Evolutionary conservation across 2,113 vertebrate species (phyloP).

Genomic region (Oncorhynchus kisutch): DNA sequence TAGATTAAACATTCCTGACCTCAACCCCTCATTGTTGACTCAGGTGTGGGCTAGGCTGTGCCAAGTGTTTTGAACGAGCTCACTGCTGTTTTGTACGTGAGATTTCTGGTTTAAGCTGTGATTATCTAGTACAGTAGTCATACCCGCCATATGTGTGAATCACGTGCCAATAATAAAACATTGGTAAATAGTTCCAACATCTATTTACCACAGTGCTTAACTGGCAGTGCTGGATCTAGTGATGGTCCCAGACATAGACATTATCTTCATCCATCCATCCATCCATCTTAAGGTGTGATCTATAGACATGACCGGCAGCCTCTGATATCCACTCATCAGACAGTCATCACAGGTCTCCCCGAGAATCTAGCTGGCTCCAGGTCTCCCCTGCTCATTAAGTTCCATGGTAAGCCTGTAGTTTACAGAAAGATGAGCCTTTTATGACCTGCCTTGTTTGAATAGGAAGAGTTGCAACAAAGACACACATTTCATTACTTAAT

Average conservation of each 20-base stretch:
- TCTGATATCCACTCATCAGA: constrained; percentile 72
- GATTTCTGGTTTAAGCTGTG: background rate
- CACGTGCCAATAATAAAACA: background rate
- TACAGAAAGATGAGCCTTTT: too few relatives aligned
- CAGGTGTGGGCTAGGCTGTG: background rate
- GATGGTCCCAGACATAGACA: background rate
- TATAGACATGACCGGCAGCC: constrained; percentile 78
- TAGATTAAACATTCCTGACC: background rate
- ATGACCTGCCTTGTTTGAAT: too few relatives aligned
- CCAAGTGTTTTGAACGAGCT: background rate
- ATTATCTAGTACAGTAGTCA: background rate
- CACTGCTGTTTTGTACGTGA: background rate
- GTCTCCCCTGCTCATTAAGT: constrained; percentile 73
- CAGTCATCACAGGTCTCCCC: constrained; percentile 64
- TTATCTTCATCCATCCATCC: background rate
- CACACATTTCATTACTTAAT: too few relatives aligned
- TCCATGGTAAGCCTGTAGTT: constrained; percentile 73
- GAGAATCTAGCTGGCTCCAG: constrained; percentile 75
- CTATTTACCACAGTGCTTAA: background rate
- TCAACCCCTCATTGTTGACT: background rate
- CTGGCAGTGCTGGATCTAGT: background rate
- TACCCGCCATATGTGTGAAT: background rate
- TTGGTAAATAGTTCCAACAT: background rate
- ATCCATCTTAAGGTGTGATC: constrained; percentile 59
- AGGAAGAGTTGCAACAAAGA: too few relatives aligned